Percentiles rank a stretch among this genome's conserved stretches.
Evolutionary conservation across 2,888 invertebrate genomes (phyloP).

Genomic region (Rhogogaster chlorosoma): DNA sequence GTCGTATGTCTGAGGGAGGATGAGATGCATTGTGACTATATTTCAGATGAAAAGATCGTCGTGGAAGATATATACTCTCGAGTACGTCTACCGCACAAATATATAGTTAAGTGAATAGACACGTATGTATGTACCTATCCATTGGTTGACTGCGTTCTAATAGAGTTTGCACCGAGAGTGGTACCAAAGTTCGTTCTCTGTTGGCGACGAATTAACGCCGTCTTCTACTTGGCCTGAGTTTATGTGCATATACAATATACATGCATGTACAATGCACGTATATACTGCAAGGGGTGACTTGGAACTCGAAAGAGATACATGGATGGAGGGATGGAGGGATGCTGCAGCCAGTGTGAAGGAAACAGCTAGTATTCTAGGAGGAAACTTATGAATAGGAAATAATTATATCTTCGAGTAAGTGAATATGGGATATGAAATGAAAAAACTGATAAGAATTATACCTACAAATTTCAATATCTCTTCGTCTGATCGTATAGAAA

Average conservation of each 20-base stretch:
- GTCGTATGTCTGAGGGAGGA: neutral
- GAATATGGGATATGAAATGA: neutral
- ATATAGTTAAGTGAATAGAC: neutral
- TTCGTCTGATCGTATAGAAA: neutral
- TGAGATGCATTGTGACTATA: neutral
- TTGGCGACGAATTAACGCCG: slow-evolving; percentile 32
- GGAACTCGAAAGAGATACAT: neutral
- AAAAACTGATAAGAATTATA: neutral
- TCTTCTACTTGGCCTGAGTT: neutral
- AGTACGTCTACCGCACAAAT: neutral
- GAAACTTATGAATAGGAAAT: neutral
- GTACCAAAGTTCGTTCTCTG: slow-evolving; percentile 22
- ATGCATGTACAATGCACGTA: neutral
- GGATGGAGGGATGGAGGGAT: neutral
- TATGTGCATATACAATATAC: neutral
- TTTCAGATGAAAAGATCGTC: neutral
- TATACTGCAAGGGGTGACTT: neutral
- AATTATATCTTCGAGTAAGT: neutral
- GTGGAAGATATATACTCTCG: neutral
- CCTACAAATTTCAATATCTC: no score
- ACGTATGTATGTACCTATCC: neutral
- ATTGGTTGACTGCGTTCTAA: slow-evolving; percentile 37
- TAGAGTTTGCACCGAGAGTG: slow-evolving; percentile 33
- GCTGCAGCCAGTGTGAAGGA: neutral
- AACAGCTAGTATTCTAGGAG: no score